phyloP scores from a whole-genome alignment of 1,140 invertebrate genomes.

The Brachionus sp. region DNA sequence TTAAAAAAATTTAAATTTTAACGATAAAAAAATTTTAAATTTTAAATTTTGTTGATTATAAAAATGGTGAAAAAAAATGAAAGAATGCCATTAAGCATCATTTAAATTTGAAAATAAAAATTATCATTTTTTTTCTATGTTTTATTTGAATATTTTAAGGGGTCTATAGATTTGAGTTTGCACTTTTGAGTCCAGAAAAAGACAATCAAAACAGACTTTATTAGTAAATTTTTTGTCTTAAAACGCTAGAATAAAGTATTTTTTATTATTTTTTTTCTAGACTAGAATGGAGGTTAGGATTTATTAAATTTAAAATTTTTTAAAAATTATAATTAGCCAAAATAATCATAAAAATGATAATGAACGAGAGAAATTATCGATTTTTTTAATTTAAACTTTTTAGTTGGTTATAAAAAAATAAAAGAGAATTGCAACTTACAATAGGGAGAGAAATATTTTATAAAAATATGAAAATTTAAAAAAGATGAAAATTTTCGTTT shows the following conservation, averaged over 20 bases:
- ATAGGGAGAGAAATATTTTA: background rate
- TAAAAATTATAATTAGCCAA: conserved; percentile 25
- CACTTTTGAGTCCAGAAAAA: background rate
- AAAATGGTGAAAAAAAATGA: background rate
- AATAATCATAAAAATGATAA: conserved; percentile 42
- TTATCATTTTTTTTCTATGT: background rate
- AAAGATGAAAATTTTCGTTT: conserved; percentile 2
- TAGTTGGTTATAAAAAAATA: conserved; percentile 9
- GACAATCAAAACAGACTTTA: no score
- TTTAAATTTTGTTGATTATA: background rate
- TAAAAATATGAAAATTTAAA: conserved; percentile 26
- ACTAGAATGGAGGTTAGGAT: background rate
- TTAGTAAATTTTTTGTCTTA: background rate
- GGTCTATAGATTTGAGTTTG: background rate
- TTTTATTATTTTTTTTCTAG: background rate
- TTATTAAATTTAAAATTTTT: background rate
- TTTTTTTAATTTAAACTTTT: conserved; percentile 42
- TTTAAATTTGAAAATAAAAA: background rate
- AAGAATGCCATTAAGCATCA: conserved; percentile 19
- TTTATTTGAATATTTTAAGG: background rate
- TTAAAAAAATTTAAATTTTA: conserved; percentile 5
- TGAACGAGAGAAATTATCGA: conserved; percentile 28
- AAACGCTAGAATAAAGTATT: background rate
- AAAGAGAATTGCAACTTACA: background rate
- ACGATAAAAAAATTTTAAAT: conserved; percentile 29